These are phyloP conservation scores for Pedetes capensis DNA, from an alignment of 2,113 vertebrate species.

Conservation along the genomic window DNA sequence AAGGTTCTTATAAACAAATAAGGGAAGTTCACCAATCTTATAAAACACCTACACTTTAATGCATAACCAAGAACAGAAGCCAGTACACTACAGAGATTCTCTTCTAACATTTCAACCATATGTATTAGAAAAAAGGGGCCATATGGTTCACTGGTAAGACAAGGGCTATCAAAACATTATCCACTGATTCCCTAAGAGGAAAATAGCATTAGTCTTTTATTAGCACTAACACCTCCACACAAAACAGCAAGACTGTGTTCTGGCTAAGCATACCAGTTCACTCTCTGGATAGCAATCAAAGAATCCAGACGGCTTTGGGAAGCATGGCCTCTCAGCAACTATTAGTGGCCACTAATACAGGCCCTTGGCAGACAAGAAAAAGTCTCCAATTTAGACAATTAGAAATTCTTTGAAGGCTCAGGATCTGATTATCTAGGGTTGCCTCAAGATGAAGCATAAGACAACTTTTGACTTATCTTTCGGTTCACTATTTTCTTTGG, in stretches of 20 bases:
- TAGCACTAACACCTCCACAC: background rate
- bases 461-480: background rate
- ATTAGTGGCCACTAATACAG: background rate
- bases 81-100: background rate
- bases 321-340: background rate
- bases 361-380: slow-evolving; percentile 35
- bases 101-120: background rate
- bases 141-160: background rate
- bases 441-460: slow-evolving; percentile 35
- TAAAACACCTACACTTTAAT: background rate
- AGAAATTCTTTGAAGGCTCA: background rate
- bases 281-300: slow-evolving; percentile 13
- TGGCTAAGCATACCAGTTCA: background rate
- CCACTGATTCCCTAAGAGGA: background rate
- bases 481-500: slow-evolving; percentile 40
- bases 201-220: background rate
- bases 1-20: slow-evolving; percentile 41
- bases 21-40: background rate
- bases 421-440: background rate
- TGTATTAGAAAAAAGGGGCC: background rate
- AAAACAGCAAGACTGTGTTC: background rate
- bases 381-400: background rate
- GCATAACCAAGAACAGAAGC: background rate
- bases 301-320: background rate
- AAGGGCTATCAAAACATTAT: background rate